Evolutionary conservation across 2,888 invertebrate species (phyloP), one percentile per base, ranked within the genome.

Genomic region (Heteromyza rotundicornis): DNA sequence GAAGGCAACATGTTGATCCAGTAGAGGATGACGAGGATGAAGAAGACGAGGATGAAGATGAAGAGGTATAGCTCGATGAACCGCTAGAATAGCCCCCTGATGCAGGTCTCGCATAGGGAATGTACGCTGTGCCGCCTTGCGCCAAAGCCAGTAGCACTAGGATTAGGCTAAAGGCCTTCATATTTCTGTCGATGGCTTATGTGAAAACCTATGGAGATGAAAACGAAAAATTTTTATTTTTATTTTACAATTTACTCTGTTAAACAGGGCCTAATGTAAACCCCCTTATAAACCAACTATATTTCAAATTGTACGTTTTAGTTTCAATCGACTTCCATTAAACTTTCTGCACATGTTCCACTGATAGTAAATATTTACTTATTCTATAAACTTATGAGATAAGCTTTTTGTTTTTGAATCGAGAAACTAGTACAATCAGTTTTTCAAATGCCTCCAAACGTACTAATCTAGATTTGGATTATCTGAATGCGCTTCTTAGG

Each of bases 81-180:
- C 55, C 55, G n/a, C 35, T 16, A 7, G 55, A 54, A 36, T 58
- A 61, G 16, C 47, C 50, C 2, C 14, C 49, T 2, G 50, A 3
- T 3, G 50, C 20, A 35, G 36, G 23, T 47, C 70, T 60, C 35
- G 65, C 66, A 27, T 70, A 70, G 8, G 66, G 47, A 59, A 66
- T 68, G 44, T 70, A 74, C 40, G 68, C 73, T 59, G 60, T 64
- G 59, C 68, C 68, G 63, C 64, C 70, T 22, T 61, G 67, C 36
- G 50, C 62, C 40, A 74, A 59, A 57, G 75, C 74, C 68, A 76
- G 64, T 62, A 80, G 66, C 63, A 78, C 66, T 53, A 71, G 61
- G 47, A 71, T 63, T 35, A 76, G 69, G 66, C 73, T 68, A 64
- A 77, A 59, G 64, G 68, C 71, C 47, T 20, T 47, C 47, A 47